Conservation (phyloP, 1,140 invertebrate genomes). For the Ditylenchus dipsaci region DNA sequence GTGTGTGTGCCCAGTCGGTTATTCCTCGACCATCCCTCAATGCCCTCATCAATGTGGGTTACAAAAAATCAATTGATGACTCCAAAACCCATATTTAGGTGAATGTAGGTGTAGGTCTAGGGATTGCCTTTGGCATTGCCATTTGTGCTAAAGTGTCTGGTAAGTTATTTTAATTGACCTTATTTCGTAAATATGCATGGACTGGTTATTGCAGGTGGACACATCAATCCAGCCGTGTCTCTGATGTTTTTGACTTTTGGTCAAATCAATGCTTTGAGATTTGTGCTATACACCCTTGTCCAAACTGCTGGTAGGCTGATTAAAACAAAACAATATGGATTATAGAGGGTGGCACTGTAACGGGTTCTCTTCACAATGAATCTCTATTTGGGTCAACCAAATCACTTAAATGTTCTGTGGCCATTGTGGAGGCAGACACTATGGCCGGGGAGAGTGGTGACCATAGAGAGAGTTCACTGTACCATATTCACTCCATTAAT, state of each 20-base stretch:
- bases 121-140: conserved; percentile 44
- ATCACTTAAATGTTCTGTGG: too few relatives aligned
- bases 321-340: too few relatives aligned
- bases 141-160: conserved; percentile 44
- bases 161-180: not conserved
- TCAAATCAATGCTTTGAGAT: conserved; percentile 59
- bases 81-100: too few relatives aligned
- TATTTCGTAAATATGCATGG: not conserved
- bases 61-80: too few relatives aligned
- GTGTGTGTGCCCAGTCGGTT: conserved; percentile 33
- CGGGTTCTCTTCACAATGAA: too few relatives aligned
- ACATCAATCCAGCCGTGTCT: conserved; percentile 65
- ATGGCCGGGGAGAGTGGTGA: too few relatives aligned
- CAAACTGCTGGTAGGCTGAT: conserved; percentile 62
- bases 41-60: conserved; percentile 26
- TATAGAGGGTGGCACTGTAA: too few relatives aligned
- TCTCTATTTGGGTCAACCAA: too few relatives aligned
- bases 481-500: too few relatives aligned
- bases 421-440: too few relatives aligned
- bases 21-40: conserved; percentile 26
- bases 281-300: conserved; percentile 62
- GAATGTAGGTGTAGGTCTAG: conserved; percentile 42
- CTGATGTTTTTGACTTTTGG: conserved; percentile 61
- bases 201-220: conserved; percentile 60
- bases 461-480: too few relatives aligned